Base-by-base conservation (phyloP, 2,113 vertebrate species). In the Pteronura brasiliensis region DNA sequence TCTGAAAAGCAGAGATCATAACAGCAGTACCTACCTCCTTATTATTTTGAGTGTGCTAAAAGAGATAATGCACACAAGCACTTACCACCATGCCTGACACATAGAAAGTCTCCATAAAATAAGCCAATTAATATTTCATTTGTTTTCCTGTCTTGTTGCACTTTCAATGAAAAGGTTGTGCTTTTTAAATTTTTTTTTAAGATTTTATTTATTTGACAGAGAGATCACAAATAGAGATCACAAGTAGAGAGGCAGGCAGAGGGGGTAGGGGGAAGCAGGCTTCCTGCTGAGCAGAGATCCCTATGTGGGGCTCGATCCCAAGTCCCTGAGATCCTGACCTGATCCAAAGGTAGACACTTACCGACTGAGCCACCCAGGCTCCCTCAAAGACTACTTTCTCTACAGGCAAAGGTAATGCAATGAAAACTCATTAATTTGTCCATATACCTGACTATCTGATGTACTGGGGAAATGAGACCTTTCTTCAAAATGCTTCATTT, bases 111-210 rank as follows among this genome's bases (percentile, higher is more conserved):
- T 59, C 94, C 29, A 61, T 8, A 55, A 93, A 65, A 15, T 59
- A 15, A 88, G 31, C 76, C n/a, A 72, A 3, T 77, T 88, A 25
- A 31, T 93, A 14, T 97, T 95, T n/a, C 61, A 63, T 87, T 95
- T 47, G 79, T 18, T 93, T 57, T 44, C 23, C 61, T 84, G 3
- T 77, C n/a, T 65, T 65, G 36, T 55, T 77, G 1, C 20, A 31
- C 57, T 90, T 74, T 84, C 84, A 90, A 44, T 65, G 39, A 81
- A 81, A 67, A 17, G 12, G 1, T 42, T 87, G 3, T 88, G 14
- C 11, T 49, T 95, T 55, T 77, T 61, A 88, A 6, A 63, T 76
- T 90, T 21, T 52, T 10, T 63, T 65, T 65, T 65, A 65, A 63
- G 61, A 65, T 65, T 34, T 65, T 65, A 65, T 65, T 34, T 65